A percentile compares a stretch with the other conserved stretches of the same genome.
phyloP scores from a whole-genome alignment of 1,140 invertebrate genomes.

The Globodera rostochiensis region DNA sequence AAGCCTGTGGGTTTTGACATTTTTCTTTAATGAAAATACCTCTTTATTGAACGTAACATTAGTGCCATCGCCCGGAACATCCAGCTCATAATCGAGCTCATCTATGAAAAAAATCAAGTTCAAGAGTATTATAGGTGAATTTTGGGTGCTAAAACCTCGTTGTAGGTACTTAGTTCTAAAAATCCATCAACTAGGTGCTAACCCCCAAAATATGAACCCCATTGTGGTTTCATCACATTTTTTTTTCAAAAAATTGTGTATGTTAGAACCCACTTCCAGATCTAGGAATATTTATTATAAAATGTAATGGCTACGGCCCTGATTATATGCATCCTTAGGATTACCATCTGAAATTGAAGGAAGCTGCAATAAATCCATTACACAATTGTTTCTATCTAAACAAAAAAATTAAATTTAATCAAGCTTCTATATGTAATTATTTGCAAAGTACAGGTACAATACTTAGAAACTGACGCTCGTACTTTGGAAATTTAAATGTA shows the following conservation, averaged over 20 bases:
- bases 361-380: constrained; percentile 22
- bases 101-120: neutral
- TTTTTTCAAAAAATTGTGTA: too few species aligned
- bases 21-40: neutral
- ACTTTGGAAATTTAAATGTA: too few species aligned
- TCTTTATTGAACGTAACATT: neutral
- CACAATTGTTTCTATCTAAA: too few species aligned
- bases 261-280: too few species aligned
- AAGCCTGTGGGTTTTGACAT: too few species aligned
- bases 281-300: too few species aligned
- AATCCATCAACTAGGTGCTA: neutral
- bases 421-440: neutral
- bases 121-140: too few species aligned
- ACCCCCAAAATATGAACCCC: neutral
- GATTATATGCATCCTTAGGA: neutral
- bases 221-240: too few species aligned
- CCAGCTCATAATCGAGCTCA: constrained; percentile 29
- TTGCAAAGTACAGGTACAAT: neutral
- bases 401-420: neutral
- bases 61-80: constrained; percentile 8
- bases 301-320: too few species aligned
- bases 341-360: constrained; percentile 30
- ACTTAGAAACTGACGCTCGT: too few species aligned
- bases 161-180: too few species aligned
- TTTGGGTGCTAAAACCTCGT: neutral